Evolutionary conservation across 2,113 vertebrate genomes (phyloP), one percentile per base, ranked within the genome.

Genomic region (Osmerus mordax): DNA sequence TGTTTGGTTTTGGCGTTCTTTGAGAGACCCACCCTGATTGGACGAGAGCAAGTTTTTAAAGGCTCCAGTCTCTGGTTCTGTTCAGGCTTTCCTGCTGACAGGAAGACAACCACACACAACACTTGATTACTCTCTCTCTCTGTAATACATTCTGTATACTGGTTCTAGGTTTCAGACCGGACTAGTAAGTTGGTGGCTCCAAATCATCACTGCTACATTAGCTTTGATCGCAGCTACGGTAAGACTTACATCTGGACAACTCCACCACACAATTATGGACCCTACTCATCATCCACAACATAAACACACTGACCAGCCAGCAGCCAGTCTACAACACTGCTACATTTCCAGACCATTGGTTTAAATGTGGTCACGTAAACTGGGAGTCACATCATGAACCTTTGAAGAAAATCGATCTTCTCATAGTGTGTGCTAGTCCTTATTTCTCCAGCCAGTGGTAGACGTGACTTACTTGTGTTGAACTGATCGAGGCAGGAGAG

Each of bases 21-120:
- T 81, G 96, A 97, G 75, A 98, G 92, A 15, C 96, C 96, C 36
- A 97, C 87, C 76, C 95, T 91, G 82, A 97, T 93, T 19, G 96
- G 96, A 13, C 94, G 88, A 25, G 81, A 84, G 83, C 96, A 93
- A 0, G 95, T 98, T 87, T 91, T 94, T 75, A 98, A 92, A 83
- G 96, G 96, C 72, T 91, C 87, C 55, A 97, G 79, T 90, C 92
- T 94, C 84, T 90, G 92, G 79, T 1, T 72, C 64, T 81, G 83
- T 70, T 90, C 85, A 65, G 81, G 81, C 2, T 77, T 80, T 77
- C 88, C 95, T 96, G 66, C 72, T 89, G 73, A 85, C 3, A 84
- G 60, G 51, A 60, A 72, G 2, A 58, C 53, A 51, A 52, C 41
- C n/a, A 67, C 4, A 16, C 3, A 36, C 29, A 36, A 13, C 7